Base-by-base conservation (phyloP, 2,797 vertebrate species). In the Hypotaenidia okinawae region DNA sequence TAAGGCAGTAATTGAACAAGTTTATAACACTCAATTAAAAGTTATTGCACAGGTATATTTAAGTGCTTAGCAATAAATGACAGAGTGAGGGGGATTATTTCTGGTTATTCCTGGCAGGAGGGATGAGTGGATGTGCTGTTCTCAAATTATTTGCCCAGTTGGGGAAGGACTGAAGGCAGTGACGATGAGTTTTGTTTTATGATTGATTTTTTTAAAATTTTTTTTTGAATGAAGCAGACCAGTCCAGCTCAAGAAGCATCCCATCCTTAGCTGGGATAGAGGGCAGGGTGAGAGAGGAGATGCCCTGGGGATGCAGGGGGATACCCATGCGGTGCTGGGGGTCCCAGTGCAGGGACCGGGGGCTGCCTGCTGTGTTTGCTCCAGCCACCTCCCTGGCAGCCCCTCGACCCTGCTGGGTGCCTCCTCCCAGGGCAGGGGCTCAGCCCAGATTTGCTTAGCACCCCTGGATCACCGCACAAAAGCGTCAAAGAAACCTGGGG, bases 1-100 rank as follows among this genome's bases (percentile, higher is more conserved):
- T n/a, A 19, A 54, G 79, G 90, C 28, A 0, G 37, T 4, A 25
- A n/a, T 41, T 66, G 63, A 89, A 32, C 51, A n/a, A 58, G 54
- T 93, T 83, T 85, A 68, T 87, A 66, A 85, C 78, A 72, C 73
- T 62, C 91, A 43, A 39, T 95, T 94, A 88, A 83, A 83, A 89
- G 80, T 68, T 61, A 90, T 59, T 83, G 81, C 62, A 47, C 37
- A 90, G 95, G 90, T 92, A 84, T 43, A 33, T 77, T 87, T 58
- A 72, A 85, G 77, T 32, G 68, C 67, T 45, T 51, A 32, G 75
- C 75, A 54, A 41, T 66, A 68, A 91, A 73, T 63, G 87, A 37
- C 51, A 90, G 87, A 11, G 35, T 22, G 63, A 41, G 57, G 61
- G 41, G 73, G 3, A 76, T 93, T 59, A 64, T 64, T 91, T 47